Conservation (phyloP, 2,113 vertebrate species). For the Myotis brandtii region DNA sequence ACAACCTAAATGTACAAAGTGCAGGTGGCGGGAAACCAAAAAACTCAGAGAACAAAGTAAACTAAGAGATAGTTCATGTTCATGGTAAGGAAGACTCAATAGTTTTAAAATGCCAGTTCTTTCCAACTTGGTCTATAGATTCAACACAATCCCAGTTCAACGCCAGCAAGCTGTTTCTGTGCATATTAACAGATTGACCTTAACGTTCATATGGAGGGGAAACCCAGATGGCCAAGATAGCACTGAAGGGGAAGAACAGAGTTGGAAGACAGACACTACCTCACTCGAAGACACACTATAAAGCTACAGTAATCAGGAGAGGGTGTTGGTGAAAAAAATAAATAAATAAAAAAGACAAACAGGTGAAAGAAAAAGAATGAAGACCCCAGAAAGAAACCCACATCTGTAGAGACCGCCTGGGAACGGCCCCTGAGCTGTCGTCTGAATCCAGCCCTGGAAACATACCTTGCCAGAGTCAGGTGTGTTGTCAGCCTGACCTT, state of each 20-base stretch:
- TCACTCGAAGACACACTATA: accelerated
- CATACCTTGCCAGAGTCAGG: too few relatives aligned
- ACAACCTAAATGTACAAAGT: background rate
- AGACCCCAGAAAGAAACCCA: background rate
- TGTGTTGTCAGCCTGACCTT: too few relatives aligned
- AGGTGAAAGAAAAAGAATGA: background rate
- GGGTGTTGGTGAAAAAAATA: background rate
- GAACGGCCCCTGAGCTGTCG: too few relatives aligned
- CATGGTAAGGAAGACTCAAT: background rate
- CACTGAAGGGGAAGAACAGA: background rate
- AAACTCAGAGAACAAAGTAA: background rate
- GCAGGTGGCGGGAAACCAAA: background rate
- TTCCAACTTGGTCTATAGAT: background rate
- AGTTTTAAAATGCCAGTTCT: background rate
- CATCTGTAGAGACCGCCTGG: too few relatives aligned
- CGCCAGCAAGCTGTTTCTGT: background rate
- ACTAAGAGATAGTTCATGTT: background rate
- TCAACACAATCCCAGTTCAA: background rate
- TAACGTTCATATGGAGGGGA: accelerated
- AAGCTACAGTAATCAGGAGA: background rate
- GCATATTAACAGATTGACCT: background rate
- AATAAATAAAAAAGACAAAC: too few relatives aligned
- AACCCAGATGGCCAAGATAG: background rate
- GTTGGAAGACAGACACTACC: background rate
- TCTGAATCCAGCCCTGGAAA: too few relatives aligned